Conservation (phyloP, 2,888 invertebrate species). For the Brachypterus glaber region DNA sequence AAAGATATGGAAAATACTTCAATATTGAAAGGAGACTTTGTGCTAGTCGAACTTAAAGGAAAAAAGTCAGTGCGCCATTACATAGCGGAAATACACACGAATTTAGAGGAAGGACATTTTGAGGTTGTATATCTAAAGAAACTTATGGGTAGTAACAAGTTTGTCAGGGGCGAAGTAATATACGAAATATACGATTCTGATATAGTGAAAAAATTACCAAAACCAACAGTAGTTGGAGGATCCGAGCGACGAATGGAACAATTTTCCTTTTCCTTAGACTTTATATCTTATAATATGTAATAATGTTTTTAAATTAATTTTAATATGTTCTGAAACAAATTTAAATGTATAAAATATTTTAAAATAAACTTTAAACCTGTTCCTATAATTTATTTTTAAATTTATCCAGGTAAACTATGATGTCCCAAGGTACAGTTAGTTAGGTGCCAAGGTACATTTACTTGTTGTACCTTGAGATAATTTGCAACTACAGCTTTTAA, state of each 20-base stretch:
- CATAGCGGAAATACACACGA: slow-evolving; percentile 10
- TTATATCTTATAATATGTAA: slow-evolving; percentile 7
- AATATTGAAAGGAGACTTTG: slow-evolving; percentile 17
- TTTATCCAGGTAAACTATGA: background rate
- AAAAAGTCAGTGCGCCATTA: slow-evolving; percentile 16
- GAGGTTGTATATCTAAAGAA: slow-evolving; percentile 7
- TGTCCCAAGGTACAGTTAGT: slow-evolving; percentile 7
- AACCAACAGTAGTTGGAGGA: slow-evolving; percentile 10
- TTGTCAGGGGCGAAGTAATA: slow-evolving; percentile 6
- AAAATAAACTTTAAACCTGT: too few relatives aligned
- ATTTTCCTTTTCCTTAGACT: slow-evolving; percentile 3
- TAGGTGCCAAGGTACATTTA: slow-evolving; percentile 2
- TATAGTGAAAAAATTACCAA: slow-evolving; percentile 10
- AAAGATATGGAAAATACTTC: slow-evolving; percentile 10
- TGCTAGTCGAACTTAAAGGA: slow-evolving; percentile 14
- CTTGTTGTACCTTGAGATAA: slow-evolving; percentile 12
- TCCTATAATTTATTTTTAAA: slow-evolving; percentile 1
- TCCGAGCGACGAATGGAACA: slow-evolving; percentile 8
- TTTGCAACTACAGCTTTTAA: slow-evolving; percentile 3
- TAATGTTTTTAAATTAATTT: slow-evolving; percentile 5
- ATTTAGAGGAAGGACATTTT: slow-evolving; percentile 7
- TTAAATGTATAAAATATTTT: too few relatives aligned
- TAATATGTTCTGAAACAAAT: background rate
- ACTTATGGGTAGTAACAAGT: slow-evolving; percentile 5
- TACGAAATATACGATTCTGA: slow-evolving; percentile 11